Evolutionary conservation across 1,140 invertebrate species (phyloP).

Genomic region (Tetramorium parvispinum): DNA sequence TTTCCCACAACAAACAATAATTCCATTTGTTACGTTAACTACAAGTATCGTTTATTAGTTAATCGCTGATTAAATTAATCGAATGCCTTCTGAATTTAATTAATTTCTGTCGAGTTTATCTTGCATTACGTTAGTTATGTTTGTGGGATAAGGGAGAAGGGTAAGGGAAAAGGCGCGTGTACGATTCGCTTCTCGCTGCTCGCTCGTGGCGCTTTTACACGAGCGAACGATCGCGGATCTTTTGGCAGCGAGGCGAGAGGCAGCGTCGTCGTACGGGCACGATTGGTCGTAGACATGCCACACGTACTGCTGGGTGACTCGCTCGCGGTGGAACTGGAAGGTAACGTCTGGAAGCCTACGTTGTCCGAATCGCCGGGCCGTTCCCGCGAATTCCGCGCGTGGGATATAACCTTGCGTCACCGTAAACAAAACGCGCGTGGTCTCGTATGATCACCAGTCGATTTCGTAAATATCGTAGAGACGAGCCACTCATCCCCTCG

Average conservation of each 20-base stretch:
- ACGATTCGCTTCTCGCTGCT: neutral
- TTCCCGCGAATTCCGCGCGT: neutral
- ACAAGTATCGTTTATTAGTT: neutral
- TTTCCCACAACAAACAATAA: neutral
- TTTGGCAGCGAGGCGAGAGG: too few relatives aligned
- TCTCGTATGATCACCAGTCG: neutral
- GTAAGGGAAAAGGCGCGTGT: neutral
- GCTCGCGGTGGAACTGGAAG: conserved; percentile 82
- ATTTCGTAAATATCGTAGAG: neutral
- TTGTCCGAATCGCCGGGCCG: neutral
- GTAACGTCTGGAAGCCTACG: conserved; percentile 70
- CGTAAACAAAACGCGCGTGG: conserved; percentile 1
- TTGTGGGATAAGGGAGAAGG: neutral
- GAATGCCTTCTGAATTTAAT: neutral
- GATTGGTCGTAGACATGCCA: conserved; percentile 78
- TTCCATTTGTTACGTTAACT: neutral
- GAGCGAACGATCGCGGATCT: neutral
- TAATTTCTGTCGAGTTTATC: neutral
- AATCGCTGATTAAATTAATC: neutral
- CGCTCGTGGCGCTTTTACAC: conserved; percentile 40
- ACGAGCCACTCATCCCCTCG: neutral
- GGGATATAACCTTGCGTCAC: conserved; percentile 48
- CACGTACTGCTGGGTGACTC: conserved; percentile 81
- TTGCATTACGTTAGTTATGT: neutral
- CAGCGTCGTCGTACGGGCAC: neutral